Evolutionary conservation across 2,113 vertebrate genomes (phyloP), one percentile per base, ranked within the genome.

Genomic region (Otocyon megalotis): DNA sequence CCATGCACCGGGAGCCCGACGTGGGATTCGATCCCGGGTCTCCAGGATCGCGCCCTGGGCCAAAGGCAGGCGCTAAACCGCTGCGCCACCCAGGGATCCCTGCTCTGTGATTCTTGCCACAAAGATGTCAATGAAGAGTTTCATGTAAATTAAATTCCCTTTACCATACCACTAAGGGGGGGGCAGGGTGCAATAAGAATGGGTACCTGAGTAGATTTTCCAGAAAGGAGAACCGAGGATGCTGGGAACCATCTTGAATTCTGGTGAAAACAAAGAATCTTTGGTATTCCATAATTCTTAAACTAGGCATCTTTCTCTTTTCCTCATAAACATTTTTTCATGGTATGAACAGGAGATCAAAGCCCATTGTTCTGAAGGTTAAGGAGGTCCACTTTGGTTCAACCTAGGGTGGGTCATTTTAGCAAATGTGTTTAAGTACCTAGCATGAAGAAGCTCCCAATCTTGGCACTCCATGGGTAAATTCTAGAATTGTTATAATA

Each of bases 171-270:
- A 79, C 84, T 56, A 90, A 84, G 43, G 1, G 56, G 71, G 90
- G 69, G 72, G 60, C 67, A 20, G 63, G 62, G 60, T 48, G 35
- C 48, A 90, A 54, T 93, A 79, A 97, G 93, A 88, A 95, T 76
- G 71, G 89, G 86, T 71, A 92, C 94, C 90, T 96, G 94, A 86
- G 86, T 11, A 63, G 81, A 92, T 63, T 53, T 95, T 92, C 83
- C 87, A 92, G 74, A 93, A 97, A 97, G 90, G 56, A 94, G 94
- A 95, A 74, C 74, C n/a, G n/a, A 95, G 94, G 90, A 81, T 87
- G 69, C 77, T 95, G 69, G 96, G 90, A 84, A 87, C 81, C 84
- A 86, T 92, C 88, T 92, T 97, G 88, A 95, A 96, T 85, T 96
- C 91, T 97, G 88, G 80, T 92, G 54, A 93, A 95, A 93, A 96